Evolutionary conservation across 2,797 vertebrate genomes (phyloP), one percentile per base, ranked within the genome.

Genomic region (Leptatherina wallacei): DNA sequence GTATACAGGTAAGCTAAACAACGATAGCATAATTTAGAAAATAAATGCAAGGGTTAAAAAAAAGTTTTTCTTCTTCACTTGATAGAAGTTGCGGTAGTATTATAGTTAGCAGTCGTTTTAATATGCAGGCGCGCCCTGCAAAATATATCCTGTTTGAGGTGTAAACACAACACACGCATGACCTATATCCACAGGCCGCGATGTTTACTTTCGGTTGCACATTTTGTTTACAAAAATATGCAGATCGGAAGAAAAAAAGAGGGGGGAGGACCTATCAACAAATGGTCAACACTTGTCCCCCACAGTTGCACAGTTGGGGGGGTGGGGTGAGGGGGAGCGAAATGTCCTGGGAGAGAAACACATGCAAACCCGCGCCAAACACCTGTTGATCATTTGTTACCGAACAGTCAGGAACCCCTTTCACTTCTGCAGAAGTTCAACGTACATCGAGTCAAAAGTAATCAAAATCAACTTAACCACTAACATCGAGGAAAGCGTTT

Each of bases 311-410:
- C 65, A 69, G 12, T 51, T 29, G 55, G 0, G 1, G 6, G 38
- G 14, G 38, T 2, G 16, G 42, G 20, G 20, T 7, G 6, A 6
- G 18, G 20, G 44, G 20, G 27, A 44, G 13, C 6, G 38, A 58
- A 29, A 33, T 35, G 55, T 68, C 62, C 67, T 18, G 72, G 65
- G 40, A 51, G 65, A 27, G 55, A 64, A 69, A 73, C 33, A 60
- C 35, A n/a, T 6, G 68, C 81, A 75, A 72, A 69, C 16, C n/a
- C 12, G 30, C 40, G 54, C 66, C 84, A 58, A 88, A 86, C 94
- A 95, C 94, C 93, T 94, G 94, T 93, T 82, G 77, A 62, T 22
- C 85, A 27, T 86, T 73, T 80, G 85, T 81, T 78, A 76, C 61
- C 30, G 62, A 2, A 2, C 66, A 29, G 77, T 2, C 78, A 0